Percentiles rank a stretch among this genome's conserved stretches.
Evolutionary conservation across 2,888 invertebrate species (phyloP).

Genomic region (Acanthoscelides obtectus): DNA sequence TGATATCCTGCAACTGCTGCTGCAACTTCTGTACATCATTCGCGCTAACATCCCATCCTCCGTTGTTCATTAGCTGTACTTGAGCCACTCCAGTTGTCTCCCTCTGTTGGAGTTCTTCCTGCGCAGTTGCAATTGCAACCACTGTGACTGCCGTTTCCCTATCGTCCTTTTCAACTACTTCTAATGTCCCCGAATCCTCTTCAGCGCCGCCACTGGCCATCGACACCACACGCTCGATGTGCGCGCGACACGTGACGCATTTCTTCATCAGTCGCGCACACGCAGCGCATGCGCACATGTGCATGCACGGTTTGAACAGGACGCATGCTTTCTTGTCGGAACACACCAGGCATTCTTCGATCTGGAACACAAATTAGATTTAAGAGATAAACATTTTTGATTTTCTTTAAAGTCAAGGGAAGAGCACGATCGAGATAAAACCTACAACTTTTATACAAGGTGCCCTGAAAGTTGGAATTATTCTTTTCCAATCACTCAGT

Average conservation of each 20-base stretch:
- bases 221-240: conserved; percentile 68
- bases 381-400: not conserved
- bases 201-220: conserved; percentile 46
- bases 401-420: too few relatives aligned
- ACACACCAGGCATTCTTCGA: conserved; percentile 95
- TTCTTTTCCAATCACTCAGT: too few relatives aligned
- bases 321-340: conserved; percentile 90
- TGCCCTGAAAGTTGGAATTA: too few relatives aligned
- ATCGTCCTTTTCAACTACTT: conserved; percentile 49
- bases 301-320: conserved; percentile 91
- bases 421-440: too few relatives aligned
- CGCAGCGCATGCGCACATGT: conserved; percentile 88
- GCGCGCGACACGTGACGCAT: conserved; percentile 90
- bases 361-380: conserved; percentile 52
- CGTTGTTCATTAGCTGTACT: conserved; percentile 58
- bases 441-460: too few relatives aligned
- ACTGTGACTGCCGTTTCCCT: conserved; percentile 34
- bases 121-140: conserved; percentile 11
- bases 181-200: conserved; percentile 50
- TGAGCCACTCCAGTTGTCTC: conserved; percentile 23
- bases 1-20: conserved; percentile 95
- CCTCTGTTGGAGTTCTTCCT: conserved; percentile 32
- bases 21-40: conserved; percentile 86
- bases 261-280: conserved; percentile 96
- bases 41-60: conserved; percentile 62